Evolutionary conservation across 1,140 invertebrate species (phyloP).

Genomic region (Lamellibrachia luymesi): DNA sequence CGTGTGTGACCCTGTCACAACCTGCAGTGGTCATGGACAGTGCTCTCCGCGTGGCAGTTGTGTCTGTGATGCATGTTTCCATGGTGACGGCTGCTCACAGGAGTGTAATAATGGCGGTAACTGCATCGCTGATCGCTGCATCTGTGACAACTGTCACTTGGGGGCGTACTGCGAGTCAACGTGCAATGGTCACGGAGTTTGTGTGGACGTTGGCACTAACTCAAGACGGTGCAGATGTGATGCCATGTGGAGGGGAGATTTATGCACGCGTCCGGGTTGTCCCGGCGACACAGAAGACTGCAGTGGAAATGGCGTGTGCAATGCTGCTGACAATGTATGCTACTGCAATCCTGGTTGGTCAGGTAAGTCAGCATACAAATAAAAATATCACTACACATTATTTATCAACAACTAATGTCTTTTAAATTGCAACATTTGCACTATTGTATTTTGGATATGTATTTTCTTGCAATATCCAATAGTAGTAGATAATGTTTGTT

Average conservation of each 20-base stretch:
- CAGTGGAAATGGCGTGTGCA: constrained; percentile 42
- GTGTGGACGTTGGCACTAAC: constrained; percentile 17
- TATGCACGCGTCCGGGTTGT: constrained; percentile 40
- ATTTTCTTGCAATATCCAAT: too few species aligned
- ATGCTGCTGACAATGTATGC: constrained; percentile 37
- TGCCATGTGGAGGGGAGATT: constrained; percentile 35
- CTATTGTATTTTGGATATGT: not conserved
- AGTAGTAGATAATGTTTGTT: too few species aligned
- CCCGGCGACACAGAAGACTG: constrained; percentile 34
- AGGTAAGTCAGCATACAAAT: constrained; percentile 29
- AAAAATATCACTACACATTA: too few species aligned
- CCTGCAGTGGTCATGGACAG: constrained; percentile 38
- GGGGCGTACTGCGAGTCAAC: constrained; percentile 41
- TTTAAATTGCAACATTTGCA: not conserved
- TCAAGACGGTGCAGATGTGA: constrained; percentile 36
- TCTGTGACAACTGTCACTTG: constrained; percentile 40
- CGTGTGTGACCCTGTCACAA: constrained; percentile 34
- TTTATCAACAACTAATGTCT: too few species aligned
- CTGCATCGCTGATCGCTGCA: constrained; percentile 37
- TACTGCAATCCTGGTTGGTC: constrained; percentile 44
- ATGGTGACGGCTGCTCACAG: constrained; percentile 37
- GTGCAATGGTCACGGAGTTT: constrained; percentile 41
- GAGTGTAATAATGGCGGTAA: constrained; percentile 37
- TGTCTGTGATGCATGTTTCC: constrained; percentile 43
- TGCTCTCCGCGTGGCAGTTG: constrained; percentile 39